phyloP scores from a whole-genome alignment of 2,888 invertebrate genomes.

The Penaeus monodon region DNA sequence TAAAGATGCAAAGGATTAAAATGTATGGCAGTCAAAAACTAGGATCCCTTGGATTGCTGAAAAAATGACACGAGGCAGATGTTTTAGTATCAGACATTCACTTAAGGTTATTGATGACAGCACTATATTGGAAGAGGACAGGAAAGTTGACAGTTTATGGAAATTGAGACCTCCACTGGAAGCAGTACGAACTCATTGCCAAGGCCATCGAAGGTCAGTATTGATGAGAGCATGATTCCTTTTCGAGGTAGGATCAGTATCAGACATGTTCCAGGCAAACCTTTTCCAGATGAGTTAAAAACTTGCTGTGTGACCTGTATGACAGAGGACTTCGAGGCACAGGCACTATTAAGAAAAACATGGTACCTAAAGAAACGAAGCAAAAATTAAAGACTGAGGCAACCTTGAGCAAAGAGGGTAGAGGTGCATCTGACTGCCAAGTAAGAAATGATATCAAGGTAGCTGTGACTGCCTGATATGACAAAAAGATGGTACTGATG shows the following conservation, averaged over 20 bases:
- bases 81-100: background rate
- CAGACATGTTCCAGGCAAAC: background rate
- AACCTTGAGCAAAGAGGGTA: background rate
- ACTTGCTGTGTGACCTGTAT: constrained; percentile 16
- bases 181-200: background rate
- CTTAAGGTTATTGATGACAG: too few species aligned
- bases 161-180: too few species aligned
- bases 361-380: background rate
- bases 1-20: too few species aligned
- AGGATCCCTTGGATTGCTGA: too few species aligned
- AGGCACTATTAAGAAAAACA: too few species aligned
- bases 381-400: background rate
- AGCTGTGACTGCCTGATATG: background rate
- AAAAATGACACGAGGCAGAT: background rate
- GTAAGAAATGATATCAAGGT: constrained; percentile 5
- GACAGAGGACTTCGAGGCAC: too few species aligned
- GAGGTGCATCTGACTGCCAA: constrained; percentile 1
- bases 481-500: background rate
- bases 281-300: background rate
- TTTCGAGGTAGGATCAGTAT: background rate
- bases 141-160: too few species aligned
- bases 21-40: too few species aligned
- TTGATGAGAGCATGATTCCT: background rate
- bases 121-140: too few species aligned
- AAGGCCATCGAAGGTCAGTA: background rate